Conservation (phyloP, 2,113 vertebrate genomes). For the Leptobrachium leishanense region DNA sequence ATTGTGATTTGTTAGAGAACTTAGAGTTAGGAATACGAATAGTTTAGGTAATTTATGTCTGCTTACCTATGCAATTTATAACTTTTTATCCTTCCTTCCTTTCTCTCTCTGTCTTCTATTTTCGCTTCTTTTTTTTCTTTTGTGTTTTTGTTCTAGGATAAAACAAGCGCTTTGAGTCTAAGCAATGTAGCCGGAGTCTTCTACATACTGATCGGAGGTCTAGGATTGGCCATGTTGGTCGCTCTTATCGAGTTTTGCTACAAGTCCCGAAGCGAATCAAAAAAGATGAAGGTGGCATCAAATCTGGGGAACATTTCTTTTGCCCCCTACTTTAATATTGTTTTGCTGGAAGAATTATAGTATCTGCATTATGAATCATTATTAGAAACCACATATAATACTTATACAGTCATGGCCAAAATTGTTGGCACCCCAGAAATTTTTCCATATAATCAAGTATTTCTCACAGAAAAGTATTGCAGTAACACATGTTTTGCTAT, state of each 20-base stretch:
- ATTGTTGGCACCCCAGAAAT: too few relatives aligned
- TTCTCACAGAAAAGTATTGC: too few relatives aligned
- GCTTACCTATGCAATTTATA: conserved; percentile 41
- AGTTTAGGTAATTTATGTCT: neutral
- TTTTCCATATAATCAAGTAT: too few relatives aligned
- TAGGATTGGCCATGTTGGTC: conserved; percentile 98
- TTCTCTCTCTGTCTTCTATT: conserved; percentile 51
- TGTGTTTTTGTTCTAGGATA: conserved; percentile 79
- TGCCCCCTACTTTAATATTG: too few relatives aligned
- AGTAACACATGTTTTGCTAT: too few relatives aligned
- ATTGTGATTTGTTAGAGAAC: neutral
- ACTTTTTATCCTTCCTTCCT: conserved; percentile 54
- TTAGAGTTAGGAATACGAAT: neutral
- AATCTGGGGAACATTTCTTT: conserved; percentile 73
- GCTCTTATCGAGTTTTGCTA: conserved; percentile 99
- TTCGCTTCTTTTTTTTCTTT: conserved; percentile 53
- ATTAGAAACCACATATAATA: too few relatives aligned
- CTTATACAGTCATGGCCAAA: too few relatives aligned
- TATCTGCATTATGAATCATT: too few relatives aligned
- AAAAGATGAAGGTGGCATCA: conserved; percentile 95
- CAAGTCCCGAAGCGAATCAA: conserved; percentile 97
- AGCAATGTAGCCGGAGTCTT: conserved; percentile 98
- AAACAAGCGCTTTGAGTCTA: conserved; percentile 97
- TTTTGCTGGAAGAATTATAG: too few relatives aligned
- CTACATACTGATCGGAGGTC: conserved; percentile 98